These are phyloP conservation scores for Zygaena filipendulae DNA, from an alignment of 2,888 invertebrate genomes.

Conservation along the genomic window DNA sequence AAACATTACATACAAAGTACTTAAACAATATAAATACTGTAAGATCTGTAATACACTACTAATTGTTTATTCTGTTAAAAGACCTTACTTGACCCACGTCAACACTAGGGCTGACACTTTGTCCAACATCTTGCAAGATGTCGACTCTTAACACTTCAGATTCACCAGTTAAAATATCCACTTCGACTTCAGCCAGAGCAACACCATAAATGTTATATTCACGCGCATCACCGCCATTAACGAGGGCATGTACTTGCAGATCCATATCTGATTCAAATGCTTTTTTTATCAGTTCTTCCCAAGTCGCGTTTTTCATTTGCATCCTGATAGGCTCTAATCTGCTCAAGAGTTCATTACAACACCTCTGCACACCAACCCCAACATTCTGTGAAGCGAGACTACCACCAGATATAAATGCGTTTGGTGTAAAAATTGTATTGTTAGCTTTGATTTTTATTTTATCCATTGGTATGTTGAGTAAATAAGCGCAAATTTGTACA, in stretches of 20 bases:
- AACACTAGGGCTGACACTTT: conserved; percentile 72
- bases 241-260: conserved; percentile 25
- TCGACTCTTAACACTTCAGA: conserved; percentile 71
- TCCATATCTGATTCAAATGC: conserved; percentile 45
- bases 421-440: conserved; percentile 63
- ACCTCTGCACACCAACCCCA: conserved; percentile 60
- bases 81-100: conserved; percentile 75
- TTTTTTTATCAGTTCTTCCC: conserved; percentile 58
- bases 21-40: no score
- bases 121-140: conserved; percentile 74
- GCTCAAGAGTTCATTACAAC: conserved; percentile 50
- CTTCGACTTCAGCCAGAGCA: conserved; percentile 73
- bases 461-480: conserved; percentile 71
- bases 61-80: background rate
- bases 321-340: conserved; percentile 53
- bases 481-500: conserved; percentile 76
- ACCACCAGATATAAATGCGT: conserved; percentile 67
- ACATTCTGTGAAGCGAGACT: conserved; percentile 72
- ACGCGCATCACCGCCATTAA: background rate
- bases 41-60: no score
- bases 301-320: conserved; percentile 48
- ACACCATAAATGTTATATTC: conserved; percentile 60
- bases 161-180: conserved; percentile 80
- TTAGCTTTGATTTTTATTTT: conserved; percentile 69
- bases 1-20: no score